A percentile compares a stretch with the other conserved stretches of the same genome.
phyloP scores from a whole-genome alignment of 2,888 invertebrate species.

The Beris chalybata region DNA sequence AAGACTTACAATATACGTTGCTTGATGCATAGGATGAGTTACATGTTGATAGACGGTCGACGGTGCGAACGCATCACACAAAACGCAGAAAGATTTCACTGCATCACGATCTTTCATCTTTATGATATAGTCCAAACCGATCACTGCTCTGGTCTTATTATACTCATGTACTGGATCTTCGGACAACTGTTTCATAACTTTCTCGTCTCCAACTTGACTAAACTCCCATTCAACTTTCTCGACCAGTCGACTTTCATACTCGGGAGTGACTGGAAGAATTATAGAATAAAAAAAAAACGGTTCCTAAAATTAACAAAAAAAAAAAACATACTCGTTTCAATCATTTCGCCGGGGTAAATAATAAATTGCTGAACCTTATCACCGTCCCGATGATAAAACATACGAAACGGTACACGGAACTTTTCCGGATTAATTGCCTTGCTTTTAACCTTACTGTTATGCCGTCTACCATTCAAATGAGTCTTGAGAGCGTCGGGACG shows the following conservation, averaged over 20 bases:
- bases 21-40: conserved; percentile 31
- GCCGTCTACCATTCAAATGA: conserved; percentile 33
- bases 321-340: conserved; percentile 26
- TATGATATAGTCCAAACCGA: conserved; percentile 34
- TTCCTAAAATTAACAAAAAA: not conserved
- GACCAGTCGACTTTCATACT: conserved; percentile 31
- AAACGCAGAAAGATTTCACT: conserved; percentile 18
- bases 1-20: conserved; percentile 34
- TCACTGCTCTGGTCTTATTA: conserved; percentile 32
- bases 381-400: conserved; percentile 12
- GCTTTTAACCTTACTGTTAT: conserved; percentile 5
- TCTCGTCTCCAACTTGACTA: conserved; percentile 7
- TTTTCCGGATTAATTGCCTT: conserved; percentile 7
- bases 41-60: conserved; percentile 29
- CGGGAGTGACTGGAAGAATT: conserved; percentile 33
- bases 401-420: conserved; percentile 4
- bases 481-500: not conserved
- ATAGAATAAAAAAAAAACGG: not conserved
- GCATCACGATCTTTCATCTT: conserved; percentile 27
- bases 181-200: conserved; percentile 5
- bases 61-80: conserved; percentile 15
- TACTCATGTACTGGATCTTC: conserved; percentile 34
- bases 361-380: conserved; percentile 22
- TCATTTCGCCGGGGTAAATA: conserved; percentile 34
- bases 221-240: conserved; percentile 32